Evolutionary conservation across 2,888 invertebrate genomes (phyloP).

Genomic region (Watsonalla cultraria): DNA sequence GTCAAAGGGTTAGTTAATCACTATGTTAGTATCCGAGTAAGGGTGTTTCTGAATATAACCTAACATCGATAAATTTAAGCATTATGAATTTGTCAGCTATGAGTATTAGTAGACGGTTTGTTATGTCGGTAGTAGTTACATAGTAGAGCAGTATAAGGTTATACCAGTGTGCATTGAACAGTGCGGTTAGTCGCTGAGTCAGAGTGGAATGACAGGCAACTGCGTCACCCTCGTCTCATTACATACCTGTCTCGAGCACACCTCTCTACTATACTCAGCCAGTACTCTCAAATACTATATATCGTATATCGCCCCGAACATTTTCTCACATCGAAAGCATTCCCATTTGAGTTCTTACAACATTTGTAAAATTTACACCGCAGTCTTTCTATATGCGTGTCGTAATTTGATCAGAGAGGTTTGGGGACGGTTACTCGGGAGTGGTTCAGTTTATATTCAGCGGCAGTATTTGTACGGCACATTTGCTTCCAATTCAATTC

Average conservation of each 20-base stretch:
- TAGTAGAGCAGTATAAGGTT: too few species aligned
- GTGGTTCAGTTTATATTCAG: constrained; percentile 67
- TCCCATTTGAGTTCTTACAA: constrained; percentile 21
- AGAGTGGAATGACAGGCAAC: constrained; percentile 39
- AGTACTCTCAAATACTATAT: constrained; percentile 9
- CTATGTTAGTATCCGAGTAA: too few species aligned
- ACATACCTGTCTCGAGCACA: constrained; percentile 40
- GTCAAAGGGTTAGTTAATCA: too few species aligned
- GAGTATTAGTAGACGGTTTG: too few species aligned
- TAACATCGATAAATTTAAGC: too few species aligned
- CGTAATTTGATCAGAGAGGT: constrained; percentile 49
- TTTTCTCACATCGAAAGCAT: not conserved
- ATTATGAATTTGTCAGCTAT: too few species aligned
- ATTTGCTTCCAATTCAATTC: constrained; percentile 76
- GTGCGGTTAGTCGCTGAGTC: constrained; percentile 27
- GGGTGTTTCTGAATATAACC: too few species aligned
- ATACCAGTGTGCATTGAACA: constrained; percentile 6
- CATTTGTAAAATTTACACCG: constrained; percentile 32
- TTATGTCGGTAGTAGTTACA: too few species aligned
- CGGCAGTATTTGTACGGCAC: constrained; percentile 63
- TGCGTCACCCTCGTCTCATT: constrained; percentile 53
- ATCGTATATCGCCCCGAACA: not conserved
- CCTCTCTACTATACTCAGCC: constrained; percentile 8
- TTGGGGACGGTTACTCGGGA: constrained; percentile 43
- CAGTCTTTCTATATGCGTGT: constrained; percentile 32